Evolutionary conservation across 2,797 vertebrate species (phyloP), one percentile per base, ranked within the genome.

Genomic region (Pagetopsis macropterus): DNA sequence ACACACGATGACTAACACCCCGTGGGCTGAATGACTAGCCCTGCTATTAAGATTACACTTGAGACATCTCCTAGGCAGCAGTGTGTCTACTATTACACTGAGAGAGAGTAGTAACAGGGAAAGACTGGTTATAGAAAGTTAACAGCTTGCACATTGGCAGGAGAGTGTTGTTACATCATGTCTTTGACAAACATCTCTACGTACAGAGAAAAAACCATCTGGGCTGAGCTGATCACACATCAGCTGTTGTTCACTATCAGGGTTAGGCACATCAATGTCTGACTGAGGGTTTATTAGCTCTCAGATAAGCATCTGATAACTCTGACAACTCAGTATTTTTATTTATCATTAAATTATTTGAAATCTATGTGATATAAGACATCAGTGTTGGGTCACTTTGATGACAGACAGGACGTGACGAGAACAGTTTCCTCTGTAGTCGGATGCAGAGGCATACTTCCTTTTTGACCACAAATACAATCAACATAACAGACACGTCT

Each of bases 391-490:
- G 15, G 54, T 73, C 33, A 62, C 52, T 54, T 64, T 41, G 46
- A 9, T 59, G 49, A 76, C 59, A 80, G 46, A 82, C 87, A 89
- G 85, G 85, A 90, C 83, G 77, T 72, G 54, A 62, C 56, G 54
- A 70, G 33, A 75, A 75, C 48, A 15, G 4, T 56, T 78, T 85
- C 57, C 65, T 63, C 5, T 86, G 85, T 72, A 85, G 84, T 75
- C 78, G 65, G 11, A 51, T 23, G 55, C 40, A 79, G 52, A 52
- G 5, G 16, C 4, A 62, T 13, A n/a, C 33, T 57, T 49, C 45
- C 14, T 11, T 49, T 69, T 15, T 10, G 69, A 71, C 64, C 21
- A 63, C n/a, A 56, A 40, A 23, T 9, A 46, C 9, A 43, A 3
- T 3, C 14, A 60, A 54, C 10, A 21, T 5, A 41, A 56, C 6